A percentile compares a stretch with the other conserved stretches of the same genome.
Evolutionary conservation across 1,140 invertebrate species (phyloP).

Genomic region (Oryzaephilus surinamensis): DNA sequence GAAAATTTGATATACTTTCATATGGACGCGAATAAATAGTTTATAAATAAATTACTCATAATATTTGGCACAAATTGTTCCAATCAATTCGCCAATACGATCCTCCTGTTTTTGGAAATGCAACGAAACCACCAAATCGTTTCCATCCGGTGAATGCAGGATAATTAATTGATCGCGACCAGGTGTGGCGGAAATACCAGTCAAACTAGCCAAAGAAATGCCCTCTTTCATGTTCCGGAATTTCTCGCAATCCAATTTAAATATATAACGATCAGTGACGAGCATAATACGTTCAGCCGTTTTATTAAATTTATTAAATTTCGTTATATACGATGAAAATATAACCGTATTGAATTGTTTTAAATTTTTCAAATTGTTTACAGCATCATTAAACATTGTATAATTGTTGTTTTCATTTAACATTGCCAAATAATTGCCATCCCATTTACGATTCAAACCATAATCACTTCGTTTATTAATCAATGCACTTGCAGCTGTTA

Average conservation of each 20-base stretch:
- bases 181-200: slow-evolving; percentile 70
- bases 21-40: too few relatives aligned
- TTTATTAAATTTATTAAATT: slow-evolving; percentile 72
- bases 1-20: too few relatives aligned
- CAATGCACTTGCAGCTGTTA: slow-evolving; percentile 69
- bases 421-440: slow-evolving; percentile 80
- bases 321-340: slow-evolving; percentile 51
- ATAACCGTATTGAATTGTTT: slow-evolving; percentile 58
- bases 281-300: slow-evolving; percentile 78
- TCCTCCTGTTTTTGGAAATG: slow-evolving; percentile 50
- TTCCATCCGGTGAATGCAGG: slow-evolving; percentile 76
- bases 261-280: slow-evolving; percentile 78
- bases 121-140: slow-evolving; percentile 82
- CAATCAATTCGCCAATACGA: slow-evolving; percentile 79
- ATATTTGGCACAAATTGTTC: slow-evolving; percentile 64
- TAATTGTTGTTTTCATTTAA: slow-evolving; percentile 67
- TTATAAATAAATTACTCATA: slow-evolving; percentile 50
- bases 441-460: slow-evolving; percentile 78
- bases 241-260: slow-evolving; percentile 77
- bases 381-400: slow-evolving; percentile 55
- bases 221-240: slow-evolving; percentile 83
- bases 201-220: slow-evolving; percentile 42
- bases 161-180: slow-evolving; percentile 81
- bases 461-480: slow-evolving; percentile 64
- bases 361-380: slow-evolving; percentile 57